phyloP scores from a whole-genome alignment of 2,797 vertebrate species.

The Etheostoma perlongum region DNA sequence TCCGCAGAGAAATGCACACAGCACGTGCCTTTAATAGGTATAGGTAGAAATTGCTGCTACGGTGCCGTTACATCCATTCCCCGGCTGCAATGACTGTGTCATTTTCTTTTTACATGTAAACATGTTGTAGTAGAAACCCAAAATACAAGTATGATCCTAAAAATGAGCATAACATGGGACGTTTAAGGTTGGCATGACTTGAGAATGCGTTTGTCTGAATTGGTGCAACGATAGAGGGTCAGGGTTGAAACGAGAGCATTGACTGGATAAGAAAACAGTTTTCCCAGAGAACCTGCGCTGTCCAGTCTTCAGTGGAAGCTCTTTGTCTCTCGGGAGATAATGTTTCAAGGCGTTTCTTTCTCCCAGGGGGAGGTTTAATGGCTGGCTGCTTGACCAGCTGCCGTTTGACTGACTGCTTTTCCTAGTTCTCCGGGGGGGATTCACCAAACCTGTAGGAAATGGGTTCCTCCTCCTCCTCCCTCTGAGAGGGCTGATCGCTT shows the following conservation, averaged over 20 bases:
- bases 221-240: neutral
- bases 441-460: slow-evolving; percentile 17
- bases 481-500: slow-evolving; percentile 34
- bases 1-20: no score
- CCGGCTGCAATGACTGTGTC: no score
- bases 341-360: slow-evolving; percentile 34
- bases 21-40: no score
- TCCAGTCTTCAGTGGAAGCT: slow-evolving; percentile 24
- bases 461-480: slow-evolving; percentile 20
- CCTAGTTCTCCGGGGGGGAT: slow-evolving; percentile 31
- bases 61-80: no score
- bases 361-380: slow-evolving; percentile 37
- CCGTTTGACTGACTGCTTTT: slow-evolving; percentile 47
- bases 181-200: neutral
- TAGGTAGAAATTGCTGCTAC: no score
- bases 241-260: slow-evolving; percentile 20
- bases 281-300: neutral
- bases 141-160: no score
- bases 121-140: no score
- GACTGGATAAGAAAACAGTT: slow-evolving; percentile 30
- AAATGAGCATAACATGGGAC: no score
- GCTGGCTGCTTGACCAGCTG: slow-evolving; percentile 25
- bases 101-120: no score
- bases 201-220: slow-evolving; percentile 22
- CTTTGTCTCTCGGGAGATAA: slow-evolving; percentile 38